Base-by-base conservation (phyloP, 1,140 invertebrate species). In the Drosophila asahinai region DNA sequence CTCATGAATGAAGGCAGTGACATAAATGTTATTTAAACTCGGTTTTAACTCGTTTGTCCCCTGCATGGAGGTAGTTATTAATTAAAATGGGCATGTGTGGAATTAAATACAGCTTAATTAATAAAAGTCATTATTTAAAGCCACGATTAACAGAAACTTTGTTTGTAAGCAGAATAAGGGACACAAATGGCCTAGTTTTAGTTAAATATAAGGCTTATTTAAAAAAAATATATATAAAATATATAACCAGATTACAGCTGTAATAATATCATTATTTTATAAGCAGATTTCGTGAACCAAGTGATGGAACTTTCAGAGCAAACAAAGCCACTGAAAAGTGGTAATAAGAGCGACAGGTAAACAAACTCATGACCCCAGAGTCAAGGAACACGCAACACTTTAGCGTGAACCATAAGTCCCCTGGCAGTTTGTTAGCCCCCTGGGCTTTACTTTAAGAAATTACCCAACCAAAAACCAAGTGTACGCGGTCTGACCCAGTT, bases 401-500 rank as follows among this genome's bases (percentile, higher is more conserved):
- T 43, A 36, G 45, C 27, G 14, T 33, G 22, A 71, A 25, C 14
- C 25, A 17, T 14, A 19, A 3, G 17, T 61, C 59, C 43, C 54
- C 27, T n/a, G 25, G 38, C 22, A 27, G 9, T 59, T 59, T 27
- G 38, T n/a, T 22, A n/a, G 54, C 42, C 8, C 27, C 58, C 25
- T 36, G n/a, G 17, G 27, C 42, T n/a, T 60, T 42, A 43, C 58
- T 60, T 60, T 60, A 60, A 60, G 58, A 27, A 61, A 51, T 42
- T 25, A 17, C 38, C 36, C 15, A 36, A 48, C 51, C 51, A 38
- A 48, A 51, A 30, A 27, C 22, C 63, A 22, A 52, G 47, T n/a
- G 17, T 36, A 42, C 51, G 40, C 43, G 52, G 25, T 27, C 36
- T 73, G 70, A 73, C 70, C 70, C 70, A 73, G 70, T 73, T 73